A percentile compares a stretch with the other conserved stretches of the same genome.
Conservation (phyloP, 2,888 invertebrate genomes). For the Acholoe squamosa region DNA sequence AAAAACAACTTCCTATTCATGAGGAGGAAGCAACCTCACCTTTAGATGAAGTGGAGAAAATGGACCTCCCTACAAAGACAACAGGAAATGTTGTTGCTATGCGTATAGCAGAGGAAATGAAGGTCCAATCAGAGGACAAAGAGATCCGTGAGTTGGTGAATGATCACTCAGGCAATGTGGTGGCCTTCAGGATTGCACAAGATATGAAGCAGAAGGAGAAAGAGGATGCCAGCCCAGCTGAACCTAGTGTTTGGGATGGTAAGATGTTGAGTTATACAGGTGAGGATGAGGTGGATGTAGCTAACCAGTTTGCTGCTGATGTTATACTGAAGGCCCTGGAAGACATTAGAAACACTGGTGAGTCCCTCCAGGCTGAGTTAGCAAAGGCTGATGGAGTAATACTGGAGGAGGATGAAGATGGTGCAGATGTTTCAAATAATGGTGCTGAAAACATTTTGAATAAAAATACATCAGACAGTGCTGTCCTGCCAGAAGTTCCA, state of each 20-base stretch:
- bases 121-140: background rate
- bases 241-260: background rate
- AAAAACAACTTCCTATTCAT: background rate
- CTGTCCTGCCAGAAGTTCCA: background rate
- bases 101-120: conserved; percentile 55
- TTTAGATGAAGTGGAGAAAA: conserved; percentile 17
- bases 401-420: background rate
- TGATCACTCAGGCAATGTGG: conserved; percentile 23
- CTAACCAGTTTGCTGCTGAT: conserved; percentile 74
- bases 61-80: background rate
- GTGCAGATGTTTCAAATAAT: background rate
- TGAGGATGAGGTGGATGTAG: conserved; percentile 69
- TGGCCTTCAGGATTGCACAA: conserved; percentile 37
- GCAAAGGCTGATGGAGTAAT: background rate
- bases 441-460: no score
- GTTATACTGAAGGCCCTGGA: conserved; percentile 76
- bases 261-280: conserved; percentile 24
- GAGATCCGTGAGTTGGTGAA: conserved; percentile 30
- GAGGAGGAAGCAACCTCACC: background rate
- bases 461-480: background rate
- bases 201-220: conserved; percentile 7
- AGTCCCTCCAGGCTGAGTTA: conserved; percentile 37
- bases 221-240: background rate
- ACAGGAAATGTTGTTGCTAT: conserved; percentile 59
- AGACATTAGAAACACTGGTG: background rate